Base-by-base conservation (phyloP, 2,888 invertebrate species). In the Apotomis betuletana region DNA sequence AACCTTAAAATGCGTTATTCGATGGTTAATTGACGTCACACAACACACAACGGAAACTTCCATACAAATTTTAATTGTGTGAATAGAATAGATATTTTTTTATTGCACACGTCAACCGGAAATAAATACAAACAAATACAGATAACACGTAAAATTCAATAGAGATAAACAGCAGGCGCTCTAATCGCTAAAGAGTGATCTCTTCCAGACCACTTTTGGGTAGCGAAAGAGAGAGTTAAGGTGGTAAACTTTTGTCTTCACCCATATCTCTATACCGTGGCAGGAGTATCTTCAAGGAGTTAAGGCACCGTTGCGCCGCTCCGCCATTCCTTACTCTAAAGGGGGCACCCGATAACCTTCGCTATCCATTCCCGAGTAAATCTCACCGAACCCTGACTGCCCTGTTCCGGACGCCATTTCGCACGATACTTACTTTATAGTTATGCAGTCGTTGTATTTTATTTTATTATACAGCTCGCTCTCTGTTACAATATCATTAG, bases 321-420 rank as follows among this genome's bases (percentile, higher is more conserved):
- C 76, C 76, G 76, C 81, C 83, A 77, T 83, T 77, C 80, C 81
- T 84, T 81, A 83, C 80, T 75, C 77, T 81, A 86, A 85, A 85
- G 87, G 81, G 87, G 88, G 77, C 85, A 83, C 70, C 65, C 78
- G 89, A 89, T 89, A 89, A 89, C 89, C 89, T 68, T 59, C 36
- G 78, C 79, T 80, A 79, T 81, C 82, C 74, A 76, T 77, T 81
- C 81, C 80, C 82, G 85, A 83, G 85, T 87, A 88, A 87, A 89
- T 85, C 80, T 75, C 74, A 73, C 70, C 70, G 65, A 58, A 52
- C 69, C 57, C 63, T 12, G 27, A 54, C 51, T 59, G 52, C 44
- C 27, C 61, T 62, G 76, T 76, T 77, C 76, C 77, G 73, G 75
- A 77, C 75, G 74, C 59, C 57, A 52, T 58, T 72, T 15, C 58